These are phyloP conservation scores for Chelonoidis abingdonii DNA, from an alignment of 2,113 vertebrate genomes.

Conservation along the genomic window DNA sequence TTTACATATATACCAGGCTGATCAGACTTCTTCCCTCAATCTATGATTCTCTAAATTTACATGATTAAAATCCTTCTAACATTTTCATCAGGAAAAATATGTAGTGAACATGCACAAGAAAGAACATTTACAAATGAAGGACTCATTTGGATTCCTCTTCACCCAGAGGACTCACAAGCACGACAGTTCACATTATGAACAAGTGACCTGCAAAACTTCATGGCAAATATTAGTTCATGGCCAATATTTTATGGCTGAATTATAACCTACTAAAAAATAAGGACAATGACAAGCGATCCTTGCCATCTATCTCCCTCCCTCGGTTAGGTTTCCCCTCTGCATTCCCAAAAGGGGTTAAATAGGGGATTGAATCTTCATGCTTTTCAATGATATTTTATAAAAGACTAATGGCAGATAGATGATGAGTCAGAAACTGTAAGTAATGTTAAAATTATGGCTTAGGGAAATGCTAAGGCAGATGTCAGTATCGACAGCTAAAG, in stretches of 20 bases:
- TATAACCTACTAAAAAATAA: not conserved
- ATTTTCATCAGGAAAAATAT: not conserved
- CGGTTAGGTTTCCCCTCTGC: not conserved
- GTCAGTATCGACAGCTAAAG: slow-evolving; percentile 19
- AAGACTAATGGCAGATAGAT: slow-evolving; percentile 19
- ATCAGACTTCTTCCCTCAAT: not conserved
- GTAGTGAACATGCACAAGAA: rapidly evolving
- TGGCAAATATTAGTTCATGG: not conserved
- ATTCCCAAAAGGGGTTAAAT: not conserved
- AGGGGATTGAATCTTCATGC: not conserved
- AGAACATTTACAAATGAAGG: not conserved
- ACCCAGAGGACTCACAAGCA: not conserved
- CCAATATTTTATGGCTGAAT: not conserved
- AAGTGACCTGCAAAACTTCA: not conserved
- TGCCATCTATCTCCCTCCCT: not conserved
- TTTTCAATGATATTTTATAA: not conserved
- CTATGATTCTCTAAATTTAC: not conserved
- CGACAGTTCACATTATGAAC: not conserved
- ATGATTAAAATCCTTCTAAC: not conserved
- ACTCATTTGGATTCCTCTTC: not conserved
- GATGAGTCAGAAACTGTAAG: slow-evolving; percentile 34
- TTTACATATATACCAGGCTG: rapidly evolving
- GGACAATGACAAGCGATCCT: not conserved
- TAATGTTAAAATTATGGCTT: slow-evolving; percentile 8
- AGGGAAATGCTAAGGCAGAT: slow-evolving; percentile 47